Evolutionary conservation across 2,113 vertebrate genomes (phyloP), one percentile per base, ranked within the genome.

Genomic region (Fregetta grallaria): DNA sequence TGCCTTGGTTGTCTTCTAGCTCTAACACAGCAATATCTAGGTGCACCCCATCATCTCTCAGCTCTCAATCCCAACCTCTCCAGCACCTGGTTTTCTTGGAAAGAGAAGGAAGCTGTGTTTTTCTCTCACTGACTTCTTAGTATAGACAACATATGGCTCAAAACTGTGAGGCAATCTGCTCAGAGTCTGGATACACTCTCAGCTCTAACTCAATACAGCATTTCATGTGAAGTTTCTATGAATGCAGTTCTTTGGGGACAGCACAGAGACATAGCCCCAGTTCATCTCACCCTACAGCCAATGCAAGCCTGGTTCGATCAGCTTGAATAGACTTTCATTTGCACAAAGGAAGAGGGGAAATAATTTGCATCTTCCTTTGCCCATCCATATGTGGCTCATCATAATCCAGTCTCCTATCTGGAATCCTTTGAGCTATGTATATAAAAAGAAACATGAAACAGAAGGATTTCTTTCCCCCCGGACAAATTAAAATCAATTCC

Each of bases 71-170:
- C 49, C 36, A 70, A 92, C 11, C 16, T 53, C 36, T 79, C 61
- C 49, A 79, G 81, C 53, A 90, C 49, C 9, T 34, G 50, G 20
- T 70, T 95, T 95, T 93, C 96, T 94, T 96, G 90, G 87, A 94
- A 94, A 89, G 79, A 91, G 63, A 96, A 87, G 32, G 73, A 92
- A 96, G 49, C 49, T 94, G 52, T 95, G 86, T 94, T 93, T 88
- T 94, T 67, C 80, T 96, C 70, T 91, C 89, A 63, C 77, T 68
- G 49, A 68, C 63, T 95, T 90, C 90, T 91, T 84, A 86, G 84
- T 93, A 92, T 88, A 94, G 94, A 96, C 94, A 96, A 96, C 94
- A 97, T 94, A 97, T 94, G 96, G 92, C 53, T 85, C 45, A 92
- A 87, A 94, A 94, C 94, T 93, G 94, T 83, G 93, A 95, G 62